Base-by-base conservation (phyloP, 2,113 vertebrate genomes). In the Sorex fumeus region DNA sequence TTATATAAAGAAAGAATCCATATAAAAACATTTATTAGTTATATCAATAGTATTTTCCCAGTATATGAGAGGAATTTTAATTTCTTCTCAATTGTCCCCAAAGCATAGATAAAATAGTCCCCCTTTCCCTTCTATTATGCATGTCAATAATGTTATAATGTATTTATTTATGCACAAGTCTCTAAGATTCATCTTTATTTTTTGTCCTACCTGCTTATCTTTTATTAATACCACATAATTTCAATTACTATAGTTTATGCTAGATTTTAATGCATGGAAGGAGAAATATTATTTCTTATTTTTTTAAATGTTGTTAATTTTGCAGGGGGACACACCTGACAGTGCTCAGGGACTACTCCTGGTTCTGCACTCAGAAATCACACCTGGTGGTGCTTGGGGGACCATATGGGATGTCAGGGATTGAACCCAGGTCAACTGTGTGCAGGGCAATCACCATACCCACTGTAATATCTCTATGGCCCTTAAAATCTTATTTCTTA, bases 191-290 rank as follows among this genome's bases (percentile, higher is more conserved):
- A 32, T 93, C 3, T 83, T 21, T 57, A 21, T 57, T 18, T 60
- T 57, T 60, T 60, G 27, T 23, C 18, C 27, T 85, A 84, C 77
- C 43, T 88, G 13, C 21, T 67, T 78, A 11, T 82, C 28, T 83
- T 71, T 79, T 57, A 57, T 7, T 19, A 94, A 70, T 23, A 86
- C 0, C 30, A 64, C 69, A 64, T 5, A 47, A 8, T 70, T 94
- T 91, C 81, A 50, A 78, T 88, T 60, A 32, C 6, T 43, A 30
- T 57, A 25, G 28, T 60, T 93, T 78, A 88, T 85, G 60, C 40
- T 88, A 18, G 13, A 0, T 85, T 76, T 86, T 77, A 91, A 64
- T 76, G 78, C 47, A 40, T 50, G 2, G 8, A 84, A 86, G 23
- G 16, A 27, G 0, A 30, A 62, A 30, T 70, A 30, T 79, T 36